Conservation (phyloP, 2,797 vertebrate species). For the Mormyrus proboscirostris region DNA sequence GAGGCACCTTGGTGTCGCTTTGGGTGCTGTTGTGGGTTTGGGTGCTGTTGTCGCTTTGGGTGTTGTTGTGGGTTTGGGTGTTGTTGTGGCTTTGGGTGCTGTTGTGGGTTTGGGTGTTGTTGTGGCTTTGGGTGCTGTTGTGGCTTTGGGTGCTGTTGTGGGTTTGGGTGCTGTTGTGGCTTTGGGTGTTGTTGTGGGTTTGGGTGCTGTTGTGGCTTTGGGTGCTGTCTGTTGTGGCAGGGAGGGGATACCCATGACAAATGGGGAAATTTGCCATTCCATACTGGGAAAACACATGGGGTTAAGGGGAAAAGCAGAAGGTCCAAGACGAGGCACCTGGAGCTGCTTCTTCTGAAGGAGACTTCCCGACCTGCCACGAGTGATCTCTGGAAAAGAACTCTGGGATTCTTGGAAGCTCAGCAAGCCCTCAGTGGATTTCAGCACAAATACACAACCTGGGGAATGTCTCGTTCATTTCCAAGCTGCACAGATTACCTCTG, state of each 20-base stretch:
- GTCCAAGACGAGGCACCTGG: not conserved
- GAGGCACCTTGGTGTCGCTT: not conserved
- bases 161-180: no score
- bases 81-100: not conserved
- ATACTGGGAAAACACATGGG: not conserved
- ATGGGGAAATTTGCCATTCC: not conserved
- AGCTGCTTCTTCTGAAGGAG: not conserved
- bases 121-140: no score
- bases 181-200: no score
- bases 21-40: not conserved
- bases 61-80: not conserved
- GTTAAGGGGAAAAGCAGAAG: not conserved
- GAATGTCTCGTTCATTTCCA: not conserved
- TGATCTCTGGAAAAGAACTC: conserved; percentile 12
- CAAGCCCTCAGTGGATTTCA: not conserved
- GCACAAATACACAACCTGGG: not conserved
- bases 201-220: not conserved
- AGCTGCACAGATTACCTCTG: not conserved
- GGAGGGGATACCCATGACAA: not conserved
- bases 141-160: not conserved
- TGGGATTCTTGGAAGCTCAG: conserved; percentile 1
- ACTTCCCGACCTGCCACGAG: not conserved
- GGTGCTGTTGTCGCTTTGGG: not conserved
- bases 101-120: not conserved
- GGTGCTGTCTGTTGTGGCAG: not conserved